These are phyloP conservation scores for Melanocharis versteri DNA, from an alignment of 2,113 vertebrate species.

Conservation along the genomic window DNA sequence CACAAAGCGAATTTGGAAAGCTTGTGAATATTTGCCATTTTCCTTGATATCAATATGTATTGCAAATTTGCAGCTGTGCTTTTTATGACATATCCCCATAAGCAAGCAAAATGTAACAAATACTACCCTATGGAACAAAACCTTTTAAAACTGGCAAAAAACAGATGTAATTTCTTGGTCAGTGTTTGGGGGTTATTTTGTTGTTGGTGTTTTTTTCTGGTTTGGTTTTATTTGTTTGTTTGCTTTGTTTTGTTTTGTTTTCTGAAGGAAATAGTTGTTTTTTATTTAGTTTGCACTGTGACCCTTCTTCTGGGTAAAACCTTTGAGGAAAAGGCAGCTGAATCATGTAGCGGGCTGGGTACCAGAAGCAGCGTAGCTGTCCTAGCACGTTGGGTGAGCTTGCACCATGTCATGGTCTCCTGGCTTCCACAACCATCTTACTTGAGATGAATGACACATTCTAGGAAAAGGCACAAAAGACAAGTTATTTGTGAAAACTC, in stretches of 20 bases:
- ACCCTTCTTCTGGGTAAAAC: neutral
- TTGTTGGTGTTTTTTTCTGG: too few relatives aligned
- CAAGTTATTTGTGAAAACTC: neutral
- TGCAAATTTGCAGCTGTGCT: neutral
- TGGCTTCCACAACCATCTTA: neutral
- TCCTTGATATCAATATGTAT: neutral
- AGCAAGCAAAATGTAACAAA: neutral
- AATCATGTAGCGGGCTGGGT: accelerated
- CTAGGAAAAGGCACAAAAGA: neutral
- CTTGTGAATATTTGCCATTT: neutral
- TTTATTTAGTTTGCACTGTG: neutral
- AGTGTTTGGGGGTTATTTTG: neutral
- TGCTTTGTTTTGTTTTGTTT: neutral
- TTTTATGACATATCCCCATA: neutral
- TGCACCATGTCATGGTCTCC: neutral
- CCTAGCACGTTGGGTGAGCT: neutral
- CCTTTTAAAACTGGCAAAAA: neutral
- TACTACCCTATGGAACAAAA: neutral
- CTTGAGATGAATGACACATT: neutral
- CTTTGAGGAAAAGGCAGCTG: neutral
- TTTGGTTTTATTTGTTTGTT: neutral
- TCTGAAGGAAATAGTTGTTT: neutral
- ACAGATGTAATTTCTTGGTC: accelerated
- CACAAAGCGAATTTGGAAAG: neutral
- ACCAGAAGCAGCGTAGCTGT: neutral